Conservation (phyloP, 2,113 vertebrate species). For the Chrysemys picta region DNA sequence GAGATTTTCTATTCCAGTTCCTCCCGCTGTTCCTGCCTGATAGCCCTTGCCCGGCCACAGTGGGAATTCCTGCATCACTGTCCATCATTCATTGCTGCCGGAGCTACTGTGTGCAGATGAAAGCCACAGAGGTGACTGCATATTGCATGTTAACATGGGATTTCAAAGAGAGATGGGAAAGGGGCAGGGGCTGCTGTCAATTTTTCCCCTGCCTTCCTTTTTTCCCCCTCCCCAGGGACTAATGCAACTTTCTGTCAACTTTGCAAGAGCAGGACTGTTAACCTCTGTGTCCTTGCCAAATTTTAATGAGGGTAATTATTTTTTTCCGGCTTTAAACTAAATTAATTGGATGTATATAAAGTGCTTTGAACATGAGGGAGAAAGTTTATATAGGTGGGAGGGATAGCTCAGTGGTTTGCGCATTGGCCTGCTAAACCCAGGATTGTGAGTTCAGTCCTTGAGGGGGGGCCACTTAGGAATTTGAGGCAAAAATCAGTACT, state of each 20-base stretch:
- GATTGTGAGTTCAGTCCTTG: too few species aligned
- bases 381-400: background rate
- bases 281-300: conserved; percentile 28
- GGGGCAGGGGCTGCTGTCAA: background rate
- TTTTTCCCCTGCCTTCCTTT: background rate
- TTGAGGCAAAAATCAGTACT: too few species aligned
- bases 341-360: background rate
- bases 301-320: conserved; percentile 37
- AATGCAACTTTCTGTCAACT: rapidly evolving
- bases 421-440: too few species aligned
- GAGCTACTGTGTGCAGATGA: background rate
- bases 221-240: background rate
- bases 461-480: too few species aligned
- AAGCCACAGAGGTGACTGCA: rapidly evolving
- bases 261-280: conserved; percentile 16
- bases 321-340: conserved; percentile 21
- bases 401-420: too few species aligned
- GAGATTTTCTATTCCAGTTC: background rate
- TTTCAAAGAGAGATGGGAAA: background rate
- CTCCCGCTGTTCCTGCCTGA: conserved; percentile 2
- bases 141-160: background rate
- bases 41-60: conserved; percentile 27
- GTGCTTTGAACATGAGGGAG: background rate
- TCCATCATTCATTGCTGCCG: conserved; percentile 9
- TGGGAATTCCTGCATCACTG: rapidly evolving